Percentiles rank a stretch among this genome's conserved stretches.
Evolutionary conservation across 2,888 invertebrate genomes (phyloP).

Genomic region (Zaprionus obscuricornis): DNA sequence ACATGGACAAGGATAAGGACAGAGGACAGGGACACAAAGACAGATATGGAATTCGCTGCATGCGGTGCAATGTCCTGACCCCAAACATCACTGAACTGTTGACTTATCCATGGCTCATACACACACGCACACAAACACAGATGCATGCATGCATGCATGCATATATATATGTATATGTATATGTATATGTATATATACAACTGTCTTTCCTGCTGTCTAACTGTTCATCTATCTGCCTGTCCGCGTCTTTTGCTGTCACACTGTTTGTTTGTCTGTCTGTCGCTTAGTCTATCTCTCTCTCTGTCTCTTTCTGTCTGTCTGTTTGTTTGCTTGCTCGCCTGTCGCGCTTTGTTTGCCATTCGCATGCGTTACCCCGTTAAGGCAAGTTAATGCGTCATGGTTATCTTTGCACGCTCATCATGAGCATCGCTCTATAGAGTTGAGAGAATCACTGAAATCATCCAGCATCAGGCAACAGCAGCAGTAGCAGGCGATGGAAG

Average conservation of each 20-base stretch:
- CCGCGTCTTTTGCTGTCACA: slow-evolving; percentile 10
- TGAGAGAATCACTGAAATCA: too few relatives aligned
- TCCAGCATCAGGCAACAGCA: slow-evolving; percentile 1
- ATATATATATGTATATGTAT: slow-evolving; percentile 4
- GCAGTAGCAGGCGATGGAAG: slow-evolving; percentile 7
- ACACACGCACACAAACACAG: slow-evolving; percentile 4
- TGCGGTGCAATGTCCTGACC: slow-evolving; percentile 66
- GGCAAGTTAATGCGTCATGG: slow-evolving; percentile 72
- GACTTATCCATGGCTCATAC: slow-evolving; percentile 54
- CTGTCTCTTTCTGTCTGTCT: slow-evolving; percentile 46
- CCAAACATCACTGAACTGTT: slow-evolving; percentile 61
- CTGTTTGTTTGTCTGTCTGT: slow-evolving; percentile 37
- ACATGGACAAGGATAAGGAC: too few relatives aligned
- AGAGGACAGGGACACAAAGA: neutral
- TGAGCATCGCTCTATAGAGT: too few relatives aligned
- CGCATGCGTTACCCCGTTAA: slow-evolving; percentile 63
- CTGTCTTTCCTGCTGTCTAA: slow-evolving; percentile 11
- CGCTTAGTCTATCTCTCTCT: slow-evolving; percentile 36
- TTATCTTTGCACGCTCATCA: slow-evolving; percentile 67
- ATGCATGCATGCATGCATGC: slow-evolving; percentile 15
- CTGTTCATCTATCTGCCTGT: slow-evolving; percentile 5
- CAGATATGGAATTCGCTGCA: slow-evolving; percentile 35
- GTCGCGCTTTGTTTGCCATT: slow-evolving; percentile 72
- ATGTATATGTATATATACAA: slow-evolving; percentile 18
- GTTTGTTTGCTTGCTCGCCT: slow-evolving; percentile 62